Evolutionary conservation across 2,113 vertebrate species (phyloP), one percentile per base, ranked within the genome.

Genomic region (Athene cunicularia): DNA sequence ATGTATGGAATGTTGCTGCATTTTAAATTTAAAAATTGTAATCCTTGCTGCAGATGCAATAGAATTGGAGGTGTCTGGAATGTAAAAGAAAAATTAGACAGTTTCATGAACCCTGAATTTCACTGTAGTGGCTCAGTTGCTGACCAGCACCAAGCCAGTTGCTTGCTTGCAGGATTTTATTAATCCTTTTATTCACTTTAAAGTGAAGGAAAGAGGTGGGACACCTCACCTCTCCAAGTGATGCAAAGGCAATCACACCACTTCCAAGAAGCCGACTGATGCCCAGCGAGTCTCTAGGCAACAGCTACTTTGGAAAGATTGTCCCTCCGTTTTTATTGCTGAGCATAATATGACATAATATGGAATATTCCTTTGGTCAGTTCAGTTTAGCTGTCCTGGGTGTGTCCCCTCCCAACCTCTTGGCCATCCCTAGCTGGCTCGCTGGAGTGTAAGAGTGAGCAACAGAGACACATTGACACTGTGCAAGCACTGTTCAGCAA

Each of bases 331-430:
- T 59, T 82, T 72, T 63, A 5, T 53, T 52, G 39, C 41, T 56
- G 23, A 68, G 5, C 7, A 3, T 41, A 47, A 33, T 2, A 2
- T 58, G 47, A 35, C 9, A 5, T 0, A 3, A 9, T 15, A 4
- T 71, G 66, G 24, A 62, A 41, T 23, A 12, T n/a, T n/a, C 47
- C 47, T 75, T 45, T 26, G 24, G 39, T 55, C 43, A 35, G 10
- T 63, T 66, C 3, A 9, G 47, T 55, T 62, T 23, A 58, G 18
- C 93, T 80, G 26, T 8, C 35, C 17, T 52, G 50, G 13, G 24
- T 50, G 32, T 71, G 56, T 14, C 5, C 0, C 2, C 27, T 66
- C 18, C 35, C 33, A 43, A 4, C 32, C 6, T 4, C 32, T 60
- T 8, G 6, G 24, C 27, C 5, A 12, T 37, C 62, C 20, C 16